Evolutionary conservation across 1,140 invertebrate species (phyloP), one percentile per base, ranked within the genome.

Genomic region (Halotydeus destructor): DNA sequence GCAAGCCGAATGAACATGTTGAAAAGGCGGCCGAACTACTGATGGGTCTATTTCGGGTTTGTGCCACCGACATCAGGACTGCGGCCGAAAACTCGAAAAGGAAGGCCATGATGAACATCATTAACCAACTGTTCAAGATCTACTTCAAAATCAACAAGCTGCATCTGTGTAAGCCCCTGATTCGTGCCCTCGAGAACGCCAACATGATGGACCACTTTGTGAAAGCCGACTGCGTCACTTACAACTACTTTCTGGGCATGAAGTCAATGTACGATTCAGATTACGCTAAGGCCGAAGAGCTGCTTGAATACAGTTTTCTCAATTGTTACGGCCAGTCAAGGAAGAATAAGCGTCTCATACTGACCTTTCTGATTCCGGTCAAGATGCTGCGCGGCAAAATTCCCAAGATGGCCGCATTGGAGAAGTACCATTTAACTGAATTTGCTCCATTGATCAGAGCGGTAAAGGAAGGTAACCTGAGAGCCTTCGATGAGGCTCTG

Each of bases 221-320:
- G 26, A 80, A 63, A 24, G 60, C 67, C 11, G 81, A 89, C 58
- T 76, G 88, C 31, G 67, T 75, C 22, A 96, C 91, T 0, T 98
- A 93, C 57, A 82, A 78, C 57, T 96, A 93, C 63, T 97, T 88
- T 65, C 83, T 94, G 14, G 91, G 91, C 2, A 67, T 88, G 5
- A 93, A 96, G 60, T 79, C 84, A 2, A 94, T 97, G 80, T 97
- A 96, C 61, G 89, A 97, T 60, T 89, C 83, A 48, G 83, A 96
- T 57, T 94, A 89, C 56, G 77, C 77, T 60, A 67, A 57, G 76
- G 91, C 91, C 44, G 83, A 96, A 57, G 75, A 88, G 57, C 80
- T 78, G 57, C 63, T 97, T 5, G 76, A 78, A 2, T 96, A 78
- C 65, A 86, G 91, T 0, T 96, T 97, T 63, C 69, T 80, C 60